Percentiles rank a stretch among this genome's conserved stretches.
Conservation (phyloP, 2,113 vertebrate species). For the Nestor notabilis region DNA sequence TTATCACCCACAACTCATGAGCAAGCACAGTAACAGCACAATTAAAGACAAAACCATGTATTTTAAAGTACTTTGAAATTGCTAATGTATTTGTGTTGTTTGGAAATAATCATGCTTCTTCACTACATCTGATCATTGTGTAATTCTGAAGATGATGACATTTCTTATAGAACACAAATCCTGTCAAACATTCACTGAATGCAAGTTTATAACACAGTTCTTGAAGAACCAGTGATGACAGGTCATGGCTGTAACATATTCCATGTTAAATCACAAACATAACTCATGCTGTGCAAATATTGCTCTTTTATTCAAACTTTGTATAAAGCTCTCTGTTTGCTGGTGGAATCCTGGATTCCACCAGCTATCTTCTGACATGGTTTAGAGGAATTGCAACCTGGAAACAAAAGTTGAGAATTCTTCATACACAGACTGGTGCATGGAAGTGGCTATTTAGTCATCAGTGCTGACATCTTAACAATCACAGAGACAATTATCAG, state of each 20-base stretch:
- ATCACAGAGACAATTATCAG: background rate
- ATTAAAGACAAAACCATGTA: constrained; percentile 31
- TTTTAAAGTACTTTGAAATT: background rate
- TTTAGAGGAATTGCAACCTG: background rate
- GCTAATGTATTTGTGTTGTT: background rate
- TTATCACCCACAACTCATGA: constrained; percentile 52
- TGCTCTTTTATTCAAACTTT: background rate
- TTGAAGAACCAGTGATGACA: background rate
- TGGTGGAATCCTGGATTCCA: background rate
- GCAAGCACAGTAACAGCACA: constrained; percentile 32
- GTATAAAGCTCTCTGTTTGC: background rate
- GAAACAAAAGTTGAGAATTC: background rate
- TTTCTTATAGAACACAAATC: background rate
- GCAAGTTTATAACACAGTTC: background rate
- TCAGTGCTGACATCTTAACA: background rate
- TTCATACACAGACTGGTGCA: background rate
- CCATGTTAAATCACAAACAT: background rate
- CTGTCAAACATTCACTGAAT: background rate
- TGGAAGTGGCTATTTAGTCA: background rate
- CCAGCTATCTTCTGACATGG: background rate
- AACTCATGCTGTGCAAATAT: background rate
- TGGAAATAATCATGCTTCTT: background rate
- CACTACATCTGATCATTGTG: background rate
- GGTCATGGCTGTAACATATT: background rate
- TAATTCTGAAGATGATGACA: background rate